Conservation (phyloP, 2,888 invertebrate genomes). For the Alloscopus bannaensis region DNA sequence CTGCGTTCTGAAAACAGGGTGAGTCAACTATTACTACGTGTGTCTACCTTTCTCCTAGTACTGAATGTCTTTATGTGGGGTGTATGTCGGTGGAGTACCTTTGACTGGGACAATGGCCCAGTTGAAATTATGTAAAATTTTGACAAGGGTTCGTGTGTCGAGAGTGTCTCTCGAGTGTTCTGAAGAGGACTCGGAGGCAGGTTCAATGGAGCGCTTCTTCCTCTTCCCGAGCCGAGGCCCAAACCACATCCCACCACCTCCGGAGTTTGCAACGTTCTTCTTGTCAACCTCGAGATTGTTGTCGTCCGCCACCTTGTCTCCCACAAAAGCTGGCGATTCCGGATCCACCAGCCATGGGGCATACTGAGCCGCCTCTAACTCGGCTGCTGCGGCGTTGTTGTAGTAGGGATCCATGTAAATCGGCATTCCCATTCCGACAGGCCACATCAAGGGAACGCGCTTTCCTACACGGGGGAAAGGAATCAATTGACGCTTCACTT, state of each 20-base stretch:
- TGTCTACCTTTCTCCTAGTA: background rate
- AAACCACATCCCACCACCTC: slow-evolving; percentile 80
- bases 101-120: slow-evolving; percentile 72
- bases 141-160: slow-evolving; percentile 69
- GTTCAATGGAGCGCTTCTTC: slow-evolving; percentile 70
- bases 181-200: slow-evolving; percentile 52
- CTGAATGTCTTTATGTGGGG: slow-evolving; percentile 2
- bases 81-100: slow-evolving; percentile 57
- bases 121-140: slow-evolving; percentile 72
- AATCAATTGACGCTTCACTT: slow-evolving; percentile 72
- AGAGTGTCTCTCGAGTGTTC: slow-evolving; percentile 52
- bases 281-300: slow-evolving; percentile 64
- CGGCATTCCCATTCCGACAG: slow-evolving; percentile 71
- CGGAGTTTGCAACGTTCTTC: slow-evolving; percentile 53
- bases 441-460: slow-evolving; percentile 64
- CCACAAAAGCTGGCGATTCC: too few species aligned
- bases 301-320: too few species aligned
- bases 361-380: slow-evolving; percentile 67
- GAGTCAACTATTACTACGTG: background rate
- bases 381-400: too few species aligned
- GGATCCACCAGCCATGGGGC: slow-evolving; percentile 54
- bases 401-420: slow-evolving; percentile 66
- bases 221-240: slow-evolving; percentile 81
- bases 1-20: slow-evolving; percentile 50
- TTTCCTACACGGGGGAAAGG: slow-evolving; percentile 73